Percentiles rank a stretch among this genome's conserved stretches.
phyloP scores from a whole-genome alignment of 2,113 vertebrate genomes.

The Poecile atricapillus region DNA sequence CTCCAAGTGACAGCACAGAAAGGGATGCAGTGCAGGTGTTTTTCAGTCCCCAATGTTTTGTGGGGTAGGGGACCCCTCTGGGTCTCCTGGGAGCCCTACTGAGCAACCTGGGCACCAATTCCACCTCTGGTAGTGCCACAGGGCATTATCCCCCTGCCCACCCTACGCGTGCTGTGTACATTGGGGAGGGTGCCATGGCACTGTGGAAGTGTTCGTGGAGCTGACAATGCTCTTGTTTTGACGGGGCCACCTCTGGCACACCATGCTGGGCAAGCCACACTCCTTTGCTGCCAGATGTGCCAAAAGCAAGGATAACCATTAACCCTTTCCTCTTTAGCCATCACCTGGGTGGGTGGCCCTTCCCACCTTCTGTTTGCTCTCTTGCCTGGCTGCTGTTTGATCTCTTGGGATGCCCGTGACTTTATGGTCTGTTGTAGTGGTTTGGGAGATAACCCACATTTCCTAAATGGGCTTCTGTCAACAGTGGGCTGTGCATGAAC shows the following conservation, averaged over 20 bases:
- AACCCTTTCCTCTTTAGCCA: neutral
- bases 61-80: neutral
- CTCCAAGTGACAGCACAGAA: neutral
- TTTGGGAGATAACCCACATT: fast-evolving
- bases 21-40: fast-evolving
- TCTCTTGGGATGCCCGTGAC: neutral
- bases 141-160: neutral
- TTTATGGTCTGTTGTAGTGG: neutral
- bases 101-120: neutral
- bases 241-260: neutral
- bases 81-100: neutral
- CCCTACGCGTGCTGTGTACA: fast-evolving
- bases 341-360: neutral
- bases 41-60: neutral
- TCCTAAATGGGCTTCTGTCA: conserved; percentile 29
- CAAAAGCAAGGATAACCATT: conserved; percentile 6
- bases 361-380: conserved; percentile 11
- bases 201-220: neutral
- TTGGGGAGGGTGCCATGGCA: neutral
- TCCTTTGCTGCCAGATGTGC: neutral
- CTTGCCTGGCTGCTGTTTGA: neutral
- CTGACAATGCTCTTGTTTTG: neutral
- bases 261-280: neutral
- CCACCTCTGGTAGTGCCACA: neutral
- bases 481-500: neutral